A percentile compares a stretch with the other conserved stretches of the same genome.
Evolutionary conservation across 2,888 invertebrate genomes (phyloP).

Genomic region (Bembecia ichneumoniformis): DNA sequence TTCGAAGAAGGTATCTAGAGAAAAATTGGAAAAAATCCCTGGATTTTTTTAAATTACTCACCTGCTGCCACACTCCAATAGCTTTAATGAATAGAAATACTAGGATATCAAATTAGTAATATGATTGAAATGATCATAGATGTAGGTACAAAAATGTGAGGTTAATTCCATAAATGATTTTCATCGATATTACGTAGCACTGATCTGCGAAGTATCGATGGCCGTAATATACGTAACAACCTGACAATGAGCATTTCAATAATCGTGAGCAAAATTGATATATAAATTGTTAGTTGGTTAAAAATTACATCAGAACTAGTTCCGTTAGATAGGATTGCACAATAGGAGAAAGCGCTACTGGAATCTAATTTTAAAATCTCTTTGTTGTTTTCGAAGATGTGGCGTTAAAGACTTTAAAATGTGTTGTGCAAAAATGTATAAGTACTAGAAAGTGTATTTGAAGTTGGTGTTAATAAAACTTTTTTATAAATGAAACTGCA

Average conservation of each 20-base stretch:
- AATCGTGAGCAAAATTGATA: background rate
- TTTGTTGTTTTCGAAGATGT: background rate
- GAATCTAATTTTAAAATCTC: background rate
- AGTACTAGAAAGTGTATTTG: background rate
- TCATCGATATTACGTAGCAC: no score
- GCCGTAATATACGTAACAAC: no score
- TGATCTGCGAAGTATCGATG: no score
- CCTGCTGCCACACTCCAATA: no score
- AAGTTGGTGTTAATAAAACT: background rate
- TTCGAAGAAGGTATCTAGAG: no score
- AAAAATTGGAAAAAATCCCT: no score
- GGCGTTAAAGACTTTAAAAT: background rate
- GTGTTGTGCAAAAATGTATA: background rate
- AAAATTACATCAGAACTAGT: background rate
- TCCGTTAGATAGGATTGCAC: background rate
- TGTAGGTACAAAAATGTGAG: no score
- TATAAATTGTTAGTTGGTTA: background rate
- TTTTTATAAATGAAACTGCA: background rate
- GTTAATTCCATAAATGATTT: no score
- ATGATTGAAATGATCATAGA: no score
- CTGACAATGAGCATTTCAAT: background rate
- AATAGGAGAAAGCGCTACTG: background rate
- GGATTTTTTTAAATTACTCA: no score
- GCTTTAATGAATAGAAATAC: no score
- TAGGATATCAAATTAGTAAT: no score